Evolutionary conservation across 2,797 vertebrate species (phyloP), one percentile per base, ranked within the genome.

Genomic region (Alcedo atthis): DNA sequence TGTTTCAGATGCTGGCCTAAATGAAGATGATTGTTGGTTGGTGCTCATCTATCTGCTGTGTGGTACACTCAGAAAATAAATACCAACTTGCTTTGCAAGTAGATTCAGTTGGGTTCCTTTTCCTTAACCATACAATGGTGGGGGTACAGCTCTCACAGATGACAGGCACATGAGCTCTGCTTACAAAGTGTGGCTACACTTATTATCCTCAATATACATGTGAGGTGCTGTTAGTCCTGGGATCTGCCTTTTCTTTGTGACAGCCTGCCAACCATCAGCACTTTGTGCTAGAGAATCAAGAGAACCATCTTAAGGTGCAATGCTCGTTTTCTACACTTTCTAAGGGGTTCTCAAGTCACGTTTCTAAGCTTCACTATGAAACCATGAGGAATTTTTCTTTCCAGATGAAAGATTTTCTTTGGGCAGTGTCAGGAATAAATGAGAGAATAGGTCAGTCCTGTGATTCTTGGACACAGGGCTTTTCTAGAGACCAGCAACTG

Each of bases 41-140:
- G 15, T 76, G 45, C 16, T 81, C 22, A 19, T 68, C 46, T 77
- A 12, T 53, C 26, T 2, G 3, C 54, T 55, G 37, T 9, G 17
- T 40, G 62, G 54, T 46, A 35, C 4, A 54, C 25, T 79, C 28
- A 32, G 67, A 76, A 88, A 89, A 87, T 19, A 87, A 76, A 6
- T 19, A 76, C 53, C 30, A 69, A 40, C 42, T 75, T 85, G 30
- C 32, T 81, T 35, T 62, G 30, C 37, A 70, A 2, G 11, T 20
- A 24, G 15, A 8, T 24, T 81, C 40, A 24, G 10, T 1, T 43
- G 54, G 32, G 46, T n/a, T 83, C 55, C 8, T n/a, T 75, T 59
- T n/a, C 53, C 26, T 84, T 20, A 5, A 3, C 40, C 0, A 0
- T 15, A 26, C 5, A 12, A 15, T 2, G 42, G 4, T 3, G 30